Percentiles rank a stretch among this genome's conserved stretches.
phyloP scores from a whole-genome alignment of 2,113 vertebrate species.

The Gopherus flavomarginatus region DNA sequence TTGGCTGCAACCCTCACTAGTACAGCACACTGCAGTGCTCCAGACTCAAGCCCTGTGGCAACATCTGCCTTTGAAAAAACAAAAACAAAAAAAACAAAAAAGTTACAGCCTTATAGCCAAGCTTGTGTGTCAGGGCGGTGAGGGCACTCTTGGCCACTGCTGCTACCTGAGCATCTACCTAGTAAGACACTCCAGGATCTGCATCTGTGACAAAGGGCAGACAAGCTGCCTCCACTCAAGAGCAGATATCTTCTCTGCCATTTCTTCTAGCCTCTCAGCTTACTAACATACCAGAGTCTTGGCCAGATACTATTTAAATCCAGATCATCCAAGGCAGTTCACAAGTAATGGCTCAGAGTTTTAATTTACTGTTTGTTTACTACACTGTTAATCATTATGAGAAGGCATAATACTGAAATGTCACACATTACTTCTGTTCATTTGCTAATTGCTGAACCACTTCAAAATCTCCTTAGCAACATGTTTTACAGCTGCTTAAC shows the following conservation, averaged over 20 bases:
- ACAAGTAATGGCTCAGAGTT: not conserved
- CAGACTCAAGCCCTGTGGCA: not conserved
- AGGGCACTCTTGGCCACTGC: not conserved
- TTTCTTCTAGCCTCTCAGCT: not conserved
- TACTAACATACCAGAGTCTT: not conserved
- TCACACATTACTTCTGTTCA: not conserved
- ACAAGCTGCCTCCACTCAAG: not conserved
- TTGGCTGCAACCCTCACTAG: accelerated
- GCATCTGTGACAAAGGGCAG: not conserved
- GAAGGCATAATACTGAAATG: not conserved
- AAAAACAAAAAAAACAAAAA: not conserved
- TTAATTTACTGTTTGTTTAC: conserved; percentile 1
- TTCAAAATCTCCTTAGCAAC: not conserved
- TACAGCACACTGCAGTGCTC: not conserved
- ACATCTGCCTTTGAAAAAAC: not conserved
- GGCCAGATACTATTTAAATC: not conserved
- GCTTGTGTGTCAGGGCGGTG: not conserved
- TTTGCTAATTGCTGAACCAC: too few relatives aligned
- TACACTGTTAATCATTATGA: not conserved
- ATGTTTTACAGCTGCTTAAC: not conserved
- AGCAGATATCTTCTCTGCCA: not conserved
- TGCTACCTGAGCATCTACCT: not conserved
- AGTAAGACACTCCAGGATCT: not conserved
- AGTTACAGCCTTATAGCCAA: not conserved
- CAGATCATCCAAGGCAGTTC: not conserved